Conservation (phyloP, 2,113 vertebrate species). For the Istiophorus platypterus region DNA sequence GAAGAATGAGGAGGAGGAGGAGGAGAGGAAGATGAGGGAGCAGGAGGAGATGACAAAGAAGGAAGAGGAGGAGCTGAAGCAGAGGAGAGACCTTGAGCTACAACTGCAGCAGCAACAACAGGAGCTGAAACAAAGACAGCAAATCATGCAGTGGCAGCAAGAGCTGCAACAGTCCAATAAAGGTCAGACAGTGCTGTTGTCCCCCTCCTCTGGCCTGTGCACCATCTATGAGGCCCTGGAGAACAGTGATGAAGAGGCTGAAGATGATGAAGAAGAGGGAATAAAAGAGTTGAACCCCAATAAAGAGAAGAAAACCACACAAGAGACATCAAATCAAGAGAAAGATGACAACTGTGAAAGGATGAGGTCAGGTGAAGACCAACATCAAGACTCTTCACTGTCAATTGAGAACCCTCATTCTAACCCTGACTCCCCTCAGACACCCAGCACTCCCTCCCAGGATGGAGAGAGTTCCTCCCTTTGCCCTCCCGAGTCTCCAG, state of each 20-base stretch:
- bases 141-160: conserved; percentile 81
- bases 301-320: background rate
- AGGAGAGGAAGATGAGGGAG: conserved; percentile 30
- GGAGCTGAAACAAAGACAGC: conserved; percentile 80
- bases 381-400: background rate
- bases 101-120: conserved; percentile 79
- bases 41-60: conserved; percentile 1
- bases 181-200: conserved; percentile 58
- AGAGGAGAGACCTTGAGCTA: conserved; percentile 69
- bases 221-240: conserved; percentile 86
- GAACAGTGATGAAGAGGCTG: conserved; percentile 76
- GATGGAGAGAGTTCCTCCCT: conserved; percentile 36
- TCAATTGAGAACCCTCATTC: background rate
- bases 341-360: background rate
- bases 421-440: conserved; percentile 38
- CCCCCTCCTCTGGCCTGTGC: conserved; percentile 80
- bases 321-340: background rate
- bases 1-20: conserved; percentile 66
- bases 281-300: conserved; percentile 15
- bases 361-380: background rate
- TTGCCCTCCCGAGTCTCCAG: conserved; percentile 54
- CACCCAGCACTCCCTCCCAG: conserved; percentile 18
- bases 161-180: conserved; percentile 72
- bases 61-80: conserved; percentile 48
- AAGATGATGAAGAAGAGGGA: conserved; percentile 31